phyloP scores from a whole-genome alignment of 2,888 invertebrate species.

The Platerodrilus igneus region DNA sequence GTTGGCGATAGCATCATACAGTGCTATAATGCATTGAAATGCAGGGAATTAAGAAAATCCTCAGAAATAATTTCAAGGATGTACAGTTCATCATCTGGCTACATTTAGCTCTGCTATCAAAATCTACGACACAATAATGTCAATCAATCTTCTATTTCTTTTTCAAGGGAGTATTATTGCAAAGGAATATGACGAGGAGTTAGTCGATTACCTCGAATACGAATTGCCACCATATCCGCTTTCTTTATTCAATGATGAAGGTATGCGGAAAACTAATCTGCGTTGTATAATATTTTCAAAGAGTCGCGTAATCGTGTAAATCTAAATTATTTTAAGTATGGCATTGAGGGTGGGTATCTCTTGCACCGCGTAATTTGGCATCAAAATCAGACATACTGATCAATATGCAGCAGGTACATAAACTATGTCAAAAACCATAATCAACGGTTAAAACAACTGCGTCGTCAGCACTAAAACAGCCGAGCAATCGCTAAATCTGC shows the following conservation, averaged over 20 bases:
- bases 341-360: constrained; percentile 4
- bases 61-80: too few relatives aligned
- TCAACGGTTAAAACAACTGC: not conserved
- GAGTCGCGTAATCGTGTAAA: not conserved
- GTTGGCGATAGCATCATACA: constrained; percentile 7
- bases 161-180: constrained; percentile 1
- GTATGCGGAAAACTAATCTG: constrained; percentile 2
- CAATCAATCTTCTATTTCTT: not conserved
- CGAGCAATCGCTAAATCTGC: too few relatives aligned
- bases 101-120: constrained; percentile 3
- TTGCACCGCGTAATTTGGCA: constrained; percentile 4
- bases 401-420: not conserved
- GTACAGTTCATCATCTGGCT: too few relatives aligned
- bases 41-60: too few relatives aligned
- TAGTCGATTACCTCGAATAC: not conserved
- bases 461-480: not conserved
- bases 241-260: not conserved
- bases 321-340: not conserved
- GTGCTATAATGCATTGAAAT: too few relatives aligned
- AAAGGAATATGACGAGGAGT: constrained; percentile 1
- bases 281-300: not conserved
- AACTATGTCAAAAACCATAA: not conserved
- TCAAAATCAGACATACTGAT: not conserved
- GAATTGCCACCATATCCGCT: constrained; percentile 1
- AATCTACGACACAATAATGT: not conserved